Evolutionary conservation across 2,113 vertebrate species (phyloP), one percentile per base, ranked within the genome.

Genomic region (Entomyzon cyanotis): DNA sequence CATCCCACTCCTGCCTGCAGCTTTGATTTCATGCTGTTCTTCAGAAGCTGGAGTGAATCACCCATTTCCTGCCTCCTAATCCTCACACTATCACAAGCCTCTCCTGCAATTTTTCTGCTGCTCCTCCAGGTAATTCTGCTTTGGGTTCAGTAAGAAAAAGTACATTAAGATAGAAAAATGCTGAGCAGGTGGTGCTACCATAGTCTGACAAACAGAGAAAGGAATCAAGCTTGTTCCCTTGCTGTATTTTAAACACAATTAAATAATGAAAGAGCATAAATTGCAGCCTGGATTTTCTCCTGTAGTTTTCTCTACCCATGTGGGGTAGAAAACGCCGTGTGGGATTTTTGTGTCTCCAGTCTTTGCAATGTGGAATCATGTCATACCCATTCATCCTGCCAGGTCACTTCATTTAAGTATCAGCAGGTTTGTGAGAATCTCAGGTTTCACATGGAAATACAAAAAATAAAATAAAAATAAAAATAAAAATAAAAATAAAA

Each of bases 241-340:
- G 12, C 9, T 80, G 87, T 53, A n/a, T 85, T 90, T 92, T 80
- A 93, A 91, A 62, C 46, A 58, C 35, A 76, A 71, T 41, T 94
- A 84, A 91, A 93, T 95, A 94, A 94, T 69, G 70, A n/a, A 94
- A 58, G 39, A 83, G 41, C 33, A 90, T 35, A 80, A 96, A 90
- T 28, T 46, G 37, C 89, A 85, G 63, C 35, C 39, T 67, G 59
- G 49, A 49, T 78, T 94, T 91, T 67, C 84, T 77, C 31, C 24
- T 6, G 15, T 23, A 68, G 65, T 8, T 87, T 68, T 58, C 79
- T 41, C 84, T 76, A 41, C 31, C 46, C 41, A 4, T 15, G 31
- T 16, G 31, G 18, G 84, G 55, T 39, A 23, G 64, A 69, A 37
- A 87, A 46, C 20, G 62, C 55, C 23, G 8, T 1, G 31, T 16